These are phyloP conservation scores for Muntiacus reevesi DNA, from an alignment of 2,113 vertebrate genomes.

Conservation along the genomic window DNA sequence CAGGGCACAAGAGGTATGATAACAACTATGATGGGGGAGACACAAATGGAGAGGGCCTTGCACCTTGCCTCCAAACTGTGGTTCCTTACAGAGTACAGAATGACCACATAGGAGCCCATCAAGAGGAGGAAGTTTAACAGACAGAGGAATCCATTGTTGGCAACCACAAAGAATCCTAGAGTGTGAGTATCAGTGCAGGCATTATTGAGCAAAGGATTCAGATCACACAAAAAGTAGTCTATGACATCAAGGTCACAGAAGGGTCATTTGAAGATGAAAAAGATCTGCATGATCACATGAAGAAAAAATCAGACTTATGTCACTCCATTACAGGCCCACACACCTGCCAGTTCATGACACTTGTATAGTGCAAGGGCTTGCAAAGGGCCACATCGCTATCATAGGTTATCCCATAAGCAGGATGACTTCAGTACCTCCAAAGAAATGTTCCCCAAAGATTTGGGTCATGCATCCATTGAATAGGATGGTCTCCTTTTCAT, in stretches of 20 bases:
- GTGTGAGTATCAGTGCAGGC: not conserved
- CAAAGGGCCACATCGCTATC: not conserved
- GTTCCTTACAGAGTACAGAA: not conserved
- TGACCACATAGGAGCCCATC: not conserved
- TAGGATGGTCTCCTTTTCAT: not conserved
- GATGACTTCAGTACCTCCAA: not conserved
- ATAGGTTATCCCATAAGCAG: not conserved
- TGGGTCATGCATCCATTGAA: not conserved
- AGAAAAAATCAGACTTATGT: not conserved
- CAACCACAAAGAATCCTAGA: not conserved
- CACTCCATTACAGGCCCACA: not conserved
- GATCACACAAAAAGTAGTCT: not conserved
- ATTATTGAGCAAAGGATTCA: not conserved
- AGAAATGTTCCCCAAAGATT: not conserved
- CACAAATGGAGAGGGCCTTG: not conserved
- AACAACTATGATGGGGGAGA: not conserved
- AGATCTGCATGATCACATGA: not conserved
- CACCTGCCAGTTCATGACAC: not conserved
- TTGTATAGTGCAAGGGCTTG: not conserved
- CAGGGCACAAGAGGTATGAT: not conserved
- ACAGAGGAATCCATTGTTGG: not conserved
- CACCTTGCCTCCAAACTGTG: not conserved
- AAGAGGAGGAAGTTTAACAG: not conserved
- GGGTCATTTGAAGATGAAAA: not conserved
- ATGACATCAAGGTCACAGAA: not conserved